phyloP scores from a whole-genome alignment of 2,113 vertebrate genomes.

The mouse (Mus musculus) region GRCm39 chr7:114564501-114565000 shows the following conservation, averaged over 20 bases:
- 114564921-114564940: slow-evolving; percentile 75
- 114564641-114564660: neutral
- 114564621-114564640: neutral
- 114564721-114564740: neutral
- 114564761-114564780: slow-evolving; percentile 74
- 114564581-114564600: neutral
- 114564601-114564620: neutral
- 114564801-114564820: slow-evolving; percentile 81
- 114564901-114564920: slow-evolving; percentile 75
- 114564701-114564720: slow-evolving; percentile 64
- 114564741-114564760: slow-evolving; percentile 28
- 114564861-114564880: slow-evolving; percentile 81
- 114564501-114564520: neutral
- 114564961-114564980: slow-evolving; percentile 82
- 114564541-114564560: neutral
- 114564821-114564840: slow-evolving; percentile 62
- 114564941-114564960: slow-evolving; percentile 76
- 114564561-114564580: neutral
- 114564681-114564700: neutral
- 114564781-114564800: slow-evolving; percentile 69
- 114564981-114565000: slow-evolving; percentile 87
- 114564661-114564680: neutral
- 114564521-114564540: neutral
- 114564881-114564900: slow-evolving; percentile 83
- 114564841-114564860: slow-evolving; percentile 65